Evolutionary conservation across 1,140 invertebrate genomes (phyloP).

Genomic region (Drosophila micromelanica): DNA sequence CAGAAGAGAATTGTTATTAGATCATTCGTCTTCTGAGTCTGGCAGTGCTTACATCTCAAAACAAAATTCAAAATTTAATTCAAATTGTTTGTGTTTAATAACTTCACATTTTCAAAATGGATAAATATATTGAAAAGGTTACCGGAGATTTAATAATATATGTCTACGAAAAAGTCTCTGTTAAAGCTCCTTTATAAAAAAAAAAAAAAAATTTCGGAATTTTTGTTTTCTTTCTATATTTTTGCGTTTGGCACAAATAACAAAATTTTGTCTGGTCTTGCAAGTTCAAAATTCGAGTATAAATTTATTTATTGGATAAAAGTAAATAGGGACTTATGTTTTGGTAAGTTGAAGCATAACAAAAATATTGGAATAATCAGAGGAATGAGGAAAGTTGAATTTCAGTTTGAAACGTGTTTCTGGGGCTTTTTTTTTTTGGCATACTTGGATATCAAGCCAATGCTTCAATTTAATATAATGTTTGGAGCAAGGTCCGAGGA

Average conservation of each 20-base stretch:
- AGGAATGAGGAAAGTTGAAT: not conserved
- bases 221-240: too few relatives aligned
- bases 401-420: not conserved
- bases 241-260: not conserved
- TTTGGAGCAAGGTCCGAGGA: slow-evolving; percentile 8
- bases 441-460: too few relatives aligned
- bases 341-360: not conserved
- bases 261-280: not conserved
- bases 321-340: too few relatives aligned
- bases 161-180: not conserved
- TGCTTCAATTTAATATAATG: too few relatives aligned
- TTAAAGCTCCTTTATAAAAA: not conserved
- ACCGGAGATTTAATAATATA: not conserved
- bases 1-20: not conserved
- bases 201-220: not conserved
- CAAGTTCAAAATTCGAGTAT: not conserved
- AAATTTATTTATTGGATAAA: too few relatives aligned
- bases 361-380: too few relatives aligned
- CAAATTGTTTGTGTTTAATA: not conserved
- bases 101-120: not conserved
- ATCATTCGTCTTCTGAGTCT: not conserved
- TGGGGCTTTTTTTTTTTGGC: not conserved
- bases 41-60: not conserved
- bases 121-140: not conserved
- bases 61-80: not conserved